Evolutionary conservation across 1,140 invertebrate species (phyloP).

Genomic region (Andricus grossulariae): DNA sequence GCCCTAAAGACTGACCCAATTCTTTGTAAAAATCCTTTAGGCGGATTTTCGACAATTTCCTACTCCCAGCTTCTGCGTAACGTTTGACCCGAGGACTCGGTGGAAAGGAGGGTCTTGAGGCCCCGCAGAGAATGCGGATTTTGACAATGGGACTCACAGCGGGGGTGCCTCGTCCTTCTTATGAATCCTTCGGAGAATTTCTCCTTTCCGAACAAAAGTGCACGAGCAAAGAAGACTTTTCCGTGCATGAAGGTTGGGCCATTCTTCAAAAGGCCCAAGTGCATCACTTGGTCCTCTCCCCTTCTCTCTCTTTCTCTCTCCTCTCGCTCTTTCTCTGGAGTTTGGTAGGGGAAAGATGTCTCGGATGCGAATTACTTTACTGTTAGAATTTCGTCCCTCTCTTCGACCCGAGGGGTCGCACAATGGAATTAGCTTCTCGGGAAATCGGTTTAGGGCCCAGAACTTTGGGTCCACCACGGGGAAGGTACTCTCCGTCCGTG

Average conservation of each 20-base stretch:
- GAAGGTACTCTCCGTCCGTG: slow-evolving; percentile 21
- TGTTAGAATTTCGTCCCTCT: slow-evolving; percentile 35
- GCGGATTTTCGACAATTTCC: slow-evolving; percentile 27
- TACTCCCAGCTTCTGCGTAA: neutral
- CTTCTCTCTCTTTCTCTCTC: neutral
- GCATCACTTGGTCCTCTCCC: neutral
- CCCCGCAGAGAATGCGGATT: slow-evolving; percentile 45
- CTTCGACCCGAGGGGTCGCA: slow-evolving; percentile 44
- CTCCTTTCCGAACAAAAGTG: slow-evolving; percentile 57
- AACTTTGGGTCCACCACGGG: slow-evolving; percentile 33
- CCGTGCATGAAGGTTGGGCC: slow-evolving; percentile 1
- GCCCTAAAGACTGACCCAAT: slow-evolving; percentile 28
- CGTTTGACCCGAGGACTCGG: neutral
- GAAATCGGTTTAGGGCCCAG: slow-evolving; percentile 68
- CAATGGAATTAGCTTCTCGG: slow-evolving; percentile 69
- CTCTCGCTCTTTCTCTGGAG: neutral
- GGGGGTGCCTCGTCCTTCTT: slow-evolving; percentile 54
- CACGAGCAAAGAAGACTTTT: slow-evolving; percentile 26
- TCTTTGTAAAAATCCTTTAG: slow-evolving; percentile 26
- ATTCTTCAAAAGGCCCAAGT: slow-evolving; percentile 1
- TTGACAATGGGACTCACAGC: slow-evolving; percentile 62
- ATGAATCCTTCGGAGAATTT: slow-evolving; percentile 72
- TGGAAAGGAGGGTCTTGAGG: slow-evolving; percentile 1
- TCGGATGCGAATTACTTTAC: slow-evolving; percentile 58
- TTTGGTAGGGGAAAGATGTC: slow-evolving; percentile 6